Evolutionary conservation across 2,888 invertebrate genomes (phyloP).

Genomic region (Drosophila meridiana): DNA sequence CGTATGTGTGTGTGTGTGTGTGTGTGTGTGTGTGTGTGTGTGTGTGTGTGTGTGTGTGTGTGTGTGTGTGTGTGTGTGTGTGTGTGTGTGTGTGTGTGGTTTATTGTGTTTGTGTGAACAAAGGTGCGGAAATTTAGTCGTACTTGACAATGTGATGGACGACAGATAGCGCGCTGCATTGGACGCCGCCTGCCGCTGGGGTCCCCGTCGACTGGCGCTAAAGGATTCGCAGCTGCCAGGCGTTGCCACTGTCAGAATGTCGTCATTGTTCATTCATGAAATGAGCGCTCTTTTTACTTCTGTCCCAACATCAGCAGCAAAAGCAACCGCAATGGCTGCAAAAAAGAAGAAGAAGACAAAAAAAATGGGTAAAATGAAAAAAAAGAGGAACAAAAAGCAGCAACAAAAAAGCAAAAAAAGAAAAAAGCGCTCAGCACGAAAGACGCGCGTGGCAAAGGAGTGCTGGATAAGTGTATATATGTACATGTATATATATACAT

Average conservation of each 20-base stretch:
- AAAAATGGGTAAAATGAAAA: slow-evolving; percentile 47
- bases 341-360: slow-evolving; percentile 22
- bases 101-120: slow-evolving; percentile 33
- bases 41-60: slow-evolving; percentile 4
- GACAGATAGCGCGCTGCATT: slow-evolving; percentile 65
- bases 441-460: slow-evolving; percentile 68
- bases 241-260: slow-evolving; percentile 75
- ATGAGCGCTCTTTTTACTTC: slow-evolving; percentile 69
- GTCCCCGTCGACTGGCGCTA: neutral
- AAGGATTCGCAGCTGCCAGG: slow-evolving; percentile 30
- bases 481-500: neutral
- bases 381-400: slow-evolving; percentile 18
- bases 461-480: slow-evolving; percentile 42
- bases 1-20: neutral
- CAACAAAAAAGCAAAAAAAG: slow-evolving; percentile 4
- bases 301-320: slow-evolving; percentile 46
- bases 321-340: slow-evolving; percentile 74
- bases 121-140: slow-evolving; percentile 72
- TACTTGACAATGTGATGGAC: slow-evolving; percentile 77
- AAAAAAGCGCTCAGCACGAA: slow-evolving; percentile 20
- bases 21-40: neutral
- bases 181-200: neutral
- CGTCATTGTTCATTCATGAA: slow-evolving; percentile 80
- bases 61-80: neutral
- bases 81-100: neutral